These are phyloP conservation scores for Ethmia dodecea DNA, from an alignment of 2,888 invertebrate species.

Conservation along the genomic window DNA sequence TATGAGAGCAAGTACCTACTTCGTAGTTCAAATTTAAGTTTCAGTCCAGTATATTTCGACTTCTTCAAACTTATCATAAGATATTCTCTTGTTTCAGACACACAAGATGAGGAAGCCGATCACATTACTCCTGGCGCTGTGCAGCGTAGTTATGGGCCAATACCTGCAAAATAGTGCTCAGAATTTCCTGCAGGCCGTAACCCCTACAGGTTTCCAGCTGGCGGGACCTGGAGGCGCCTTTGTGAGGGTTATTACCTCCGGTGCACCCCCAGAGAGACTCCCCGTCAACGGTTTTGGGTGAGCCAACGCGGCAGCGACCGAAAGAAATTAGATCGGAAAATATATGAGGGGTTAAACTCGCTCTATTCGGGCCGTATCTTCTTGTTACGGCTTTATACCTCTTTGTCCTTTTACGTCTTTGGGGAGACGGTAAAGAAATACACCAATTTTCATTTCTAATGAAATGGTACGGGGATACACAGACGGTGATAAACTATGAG, in stretches of 20 bases:
- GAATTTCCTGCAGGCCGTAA: conserved; percentile 19
- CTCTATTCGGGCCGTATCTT: background rate
- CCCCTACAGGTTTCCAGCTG: conserved; percentile 15
- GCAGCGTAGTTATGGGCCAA: conserved; percentile 25
- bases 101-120: conserved; percentile 17
- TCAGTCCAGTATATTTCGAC: no score
- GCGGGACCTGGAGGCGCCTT: conserved; percentile 23
- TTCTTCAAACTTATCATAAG: no score
- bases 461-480: no score
- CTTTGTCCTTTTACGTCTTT: background rate
- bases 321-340: background rate
- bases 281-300: conserved; percentile 54
- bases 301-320: conserved; percentile 15
- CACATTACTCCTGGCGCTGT: conserved; percentile 25
- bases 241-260: conserved; percentile 23
- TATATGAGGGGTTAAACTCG: background rate
- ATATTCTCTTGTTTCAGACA: conserved; percentile 9
- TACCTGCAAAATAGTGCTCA: conserved; percentile 23
- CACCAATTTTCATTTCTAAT: no score
- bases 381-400: background rate
- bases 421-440: background rate
- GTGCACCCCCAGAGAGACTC: conserved; percentile 35
- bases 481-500: no score
- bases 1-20: no score
- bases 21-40: no score